Conservation (phyloP, 2,888 invertebrate species). For the Sylvicola fuscatus region DNA sequence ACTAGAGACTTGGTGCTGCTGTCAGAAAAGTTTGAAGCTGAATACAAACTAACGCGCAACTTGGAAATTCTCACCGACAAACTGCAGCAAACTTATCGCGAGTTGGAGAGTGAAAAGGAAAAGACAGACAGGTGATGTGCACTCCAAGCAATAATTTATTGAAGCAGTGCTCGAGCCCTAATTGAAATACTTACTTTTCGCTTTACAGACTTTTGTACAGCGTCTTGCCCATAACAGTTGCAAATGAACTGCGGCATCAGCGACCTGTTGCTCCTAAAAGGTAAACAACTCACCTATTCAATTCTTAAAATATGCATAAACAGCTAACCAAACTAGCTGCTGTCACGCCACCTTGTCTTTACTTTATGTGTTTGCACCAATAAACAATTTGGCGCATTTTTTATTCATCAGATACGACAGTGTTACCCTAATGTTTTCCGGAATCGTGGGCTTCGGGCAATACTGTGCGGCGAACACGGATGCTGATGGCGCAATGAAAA, state of each 20-base stretch:
- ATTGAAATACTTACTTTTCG: background rate
- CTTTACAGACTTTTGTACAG: conserved; percentile 67
- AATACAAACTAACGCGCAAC: conserved; percentile 86
- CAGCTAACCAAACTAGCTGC: too few species aligned
- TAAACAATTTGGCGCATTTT: too few species aligned
- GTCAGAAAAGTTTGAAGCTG: conserved; percentile 93
- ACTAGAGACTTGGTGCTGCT: conserved; percentile 86
- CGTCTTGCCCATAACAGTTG: conserved; percentile 81
- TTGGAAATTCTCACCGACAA: conserved; percentile 87
- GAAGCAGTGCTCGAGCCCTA: background rate
- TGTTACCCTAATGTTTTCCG: conserved; percentile 85
- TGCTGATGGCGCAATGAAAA: conserved; percentile 87
- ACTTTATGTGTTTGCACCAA: too few species aligned
- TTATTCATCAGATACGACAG: conserved; percentile 50
- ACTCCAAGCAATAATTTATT: background rate
- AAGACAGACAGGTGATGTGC: conserved; percentile 74
- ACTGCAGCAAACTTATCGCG: conserved; percentile 82
- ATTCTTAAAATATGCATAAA: too few species aligned
- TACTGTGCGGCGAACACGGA: conserved; percentile 83
- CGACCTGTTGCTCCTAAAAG: conserved; percentile 75
- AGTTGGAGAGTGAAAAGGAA: conserved; percentile 83
- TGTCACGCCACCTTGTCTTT: too few species aligned
- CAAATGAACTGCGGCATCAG: conserved; percentile 82
- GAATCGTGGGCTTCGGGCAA: conserved; percentile 78
- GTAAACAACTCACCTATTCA: conserved; percentile 28